Base-by-base conservation (phyloP, 2,113 vertebrate genomes). In the Rhinichthys klamathensis region DNA sequence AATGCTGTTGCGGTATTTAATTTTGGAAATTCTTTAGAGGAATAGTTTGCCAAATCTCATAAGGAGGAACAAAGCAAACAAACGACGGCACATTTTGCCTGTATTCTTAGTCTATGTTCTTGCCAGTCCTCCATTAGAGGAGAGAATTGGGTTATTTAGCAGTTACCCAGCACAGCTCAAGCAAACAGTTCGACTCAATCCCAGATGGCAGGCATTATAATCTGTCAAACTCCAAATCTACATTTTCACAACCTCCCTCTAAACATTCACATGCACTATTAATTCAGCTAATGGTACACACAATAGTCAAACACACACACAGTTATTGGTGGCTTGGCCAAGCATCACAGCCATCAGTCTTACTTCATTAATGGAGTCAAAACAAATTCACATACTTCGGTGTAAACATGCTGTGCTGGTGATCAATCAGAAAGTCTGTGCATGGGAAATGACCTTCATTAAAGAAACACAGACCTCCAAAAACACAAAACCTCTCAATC, bases 311-410 rank as follows among this genome's bases (percentile, higher is more conserved):
- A 84, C 9, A 35, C 18, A 61, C 35, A 75, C 72, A 65, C 30
- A 65, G 69, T 82, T 82, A 77, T 77, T 78, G 82, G 84, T 60
- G 49, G 69, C 72, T 80, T 15, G 21, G 27, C 78, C 82, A 38
- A 70, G 74, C 16, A 25, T 51, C 56, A 61, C 44, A 75, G 38
- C 82, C 72, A 90, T 86, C 81, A 86, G 82, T 83, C 82, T 63
- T 69, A 87, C 85, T 88, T 90, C 87, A 90, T 90, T 90, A 90
- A 87, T 80, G 70, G 49, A 84, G 87, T 89, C 87, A 86, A 85
- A 91, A 83, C 84, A 86, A 87, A 88, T 69, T 51, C 58, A 46
- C 70, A 27, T 30, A 54, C 82, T 83, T 69, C 27, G 21, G 72
- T 35, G 73, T 87, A 91, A 89, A 87, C 87, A 65, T 46, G 86